Percentiles rank a stretch among this genome's conserved stretches.
Conservation (phyloP, 2,797 vertebrate species). For the Triplophysa bombifrons region DNA sequence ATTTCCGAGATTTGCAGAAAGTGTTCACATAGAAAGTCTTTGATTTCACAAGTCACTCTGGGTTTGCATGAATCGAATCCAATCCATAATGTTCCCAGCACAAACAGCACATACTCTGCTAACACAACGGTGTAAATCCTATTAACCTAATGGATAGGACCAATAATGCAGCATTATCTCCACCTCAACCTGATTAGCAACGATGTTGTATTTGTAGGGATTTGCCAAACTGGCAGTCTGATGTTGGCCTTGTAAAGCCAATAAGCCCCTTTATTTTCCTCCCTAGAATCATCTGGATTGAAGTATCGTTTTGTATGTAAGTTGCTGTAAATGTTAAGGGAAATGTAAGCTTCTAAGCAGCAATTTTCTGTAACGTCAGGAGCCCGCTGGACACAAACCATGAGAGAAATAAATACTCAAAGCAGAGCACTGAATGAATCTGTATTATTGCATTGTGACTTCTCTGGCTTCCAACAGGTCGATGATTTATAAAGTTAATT, state of each 20-base stretch:
- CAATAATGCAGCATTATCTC: conserved; percentile 77
- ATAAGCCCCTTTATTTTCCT: conserved; percentile 63
- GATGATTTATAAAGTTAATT: conserved; percentile 46
- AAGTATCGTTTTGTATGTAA: conserved; percentile 54
- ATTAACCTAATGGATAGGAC: conserved; percentile 74
- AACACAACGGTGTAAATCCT: conserved; percentile 68
- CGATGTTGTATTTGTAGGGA: conserved; percentile 68
- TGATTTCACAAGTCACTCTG: conserved; percentile 59
- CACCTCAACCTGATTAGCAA: conserved; percentile 72
- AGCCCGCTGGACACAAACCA: conserved; percentile 58
- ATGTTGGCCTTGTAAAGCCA: conserved; percentile 63
- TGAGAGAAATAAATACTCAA: conserved; percentile 36
- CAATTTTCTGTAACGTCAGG: conserved; percentile 59
- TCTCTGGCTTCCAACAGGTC: conserved; percentile 49
- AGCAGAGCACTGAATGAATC: conserved; percentile 7
- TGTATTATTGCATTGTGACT: conserved; percentile 30
- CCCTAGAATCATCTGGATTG: conserved; percentile 55
- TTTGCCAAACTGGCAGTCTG: conserved; percentile 66
- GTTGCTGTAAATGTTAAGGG: conserved; percentile 57
- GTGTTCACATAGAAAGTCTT: conserved; percentile 50
- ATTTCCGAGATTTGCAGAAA: conserved; percentile 35
- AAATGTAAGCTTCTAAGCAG: conserved; percentile 59
- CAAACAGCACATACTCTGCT: conserved; percentile 63
- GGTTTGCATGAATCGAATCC: conserved; percentile 64
- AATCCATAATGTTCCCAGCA: conserved; percentile 65